Conservation (phyloP, 2,113 vertebrate species). For the Grallaria varia region DNA sequence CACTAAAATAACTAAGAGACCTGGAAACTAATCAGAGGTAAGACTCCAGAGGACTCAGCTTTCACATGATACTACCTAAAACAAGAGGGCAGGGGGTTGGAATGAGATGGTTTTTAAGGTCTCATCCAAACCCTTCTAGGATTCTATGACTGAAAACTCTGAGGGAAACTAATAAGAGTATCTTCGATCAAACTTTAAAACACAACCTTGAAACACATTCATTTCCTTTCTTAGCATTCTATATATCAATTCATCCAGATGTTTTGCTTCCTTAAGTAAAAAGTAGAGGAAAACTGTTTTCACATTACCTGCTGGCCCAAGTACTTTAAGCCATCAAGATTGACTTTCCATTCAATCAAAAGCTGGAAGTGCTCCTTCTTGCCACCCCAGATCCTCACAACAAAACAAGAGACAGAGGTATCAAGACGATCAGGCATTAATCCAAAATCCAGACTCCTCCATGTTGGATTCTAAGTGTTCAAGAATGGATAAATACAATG, state of each 20-base stretch:
- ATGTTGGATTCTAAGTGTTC: slow-evolving; percentile 89
- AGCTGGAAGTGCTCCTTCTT: slow-evolving; percentile 85
- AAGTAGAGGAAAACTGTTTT: neutral
- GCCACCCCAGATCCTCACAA: slow-evolving; percentile 96
- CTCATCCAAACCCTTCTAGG: neutral
- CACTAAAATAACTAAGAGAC: neutral
- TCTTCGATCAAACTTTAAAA: neutral
- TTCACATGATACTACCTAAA: no score
- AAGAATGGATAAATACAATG: neutral
- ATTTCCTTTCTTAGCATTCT: neutral
- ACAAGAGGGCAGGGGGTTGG: no score
- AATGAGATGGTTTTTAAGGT: neutral
- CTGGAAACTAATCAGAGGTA: neutral
- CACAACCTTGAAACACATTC: neutral
- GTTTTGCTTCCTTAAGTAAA: neutral
- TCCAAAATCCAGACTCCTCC: slow-evolving; percentile 95
- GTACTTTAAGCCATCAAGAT: slow-evolving; percentile 92
- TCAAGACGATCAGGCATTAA: slow-evolving; percentile 93
- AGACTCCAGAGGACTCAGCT: neutral
- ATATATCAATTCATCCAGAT: neutral
- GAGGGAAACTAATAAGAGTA: neutral
- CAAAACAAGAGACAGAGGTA: slow-evolving; percentile 92
- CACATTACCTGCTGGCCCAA: slow-evolving; percentile 91
- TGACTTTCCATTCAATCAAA: slow-evolving; percentile 96
- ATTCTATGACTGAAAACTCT: neutral